A percentile compares a stretch with the other conserved stretches of the same genome.
These are phyloP conservation scores for Scaptomyza reducta DNA, from an alignment of 2,888 invertebrate species.

Conservation along the genomic window DNA sequence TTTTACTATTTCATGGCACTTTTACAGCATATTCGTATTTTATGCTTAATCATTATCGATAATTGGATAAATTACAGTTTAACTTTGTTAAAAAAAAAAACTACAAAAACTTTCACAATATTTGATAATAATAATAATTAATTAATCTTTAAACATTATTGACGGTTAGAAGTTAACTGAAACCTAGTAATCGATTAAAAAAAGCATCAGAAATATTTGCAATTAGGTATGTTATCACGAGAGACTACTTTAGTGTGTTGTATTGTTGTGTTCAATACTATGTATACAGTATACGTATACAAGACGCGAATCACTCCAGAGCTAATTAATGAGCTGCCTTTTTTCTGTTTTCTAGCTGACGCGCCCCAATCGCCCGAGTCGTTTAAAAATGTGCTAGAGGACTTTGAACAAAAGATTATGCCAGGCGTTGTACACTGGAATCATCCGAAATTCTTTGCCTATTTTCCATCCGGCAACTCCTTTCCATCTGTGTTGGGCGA, in stretches of 20 bases:
- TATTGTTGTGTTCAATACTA: neutral
- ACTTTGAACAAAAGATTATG: slow-evolving; percentile 92
- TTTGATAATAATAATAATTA: too few relatives aligned
- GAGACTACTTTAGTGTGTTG: slow-evolving; percentile 1
- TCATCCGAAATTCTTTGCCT: slow-evolving; percentile 96
- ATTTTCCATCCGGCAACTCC: slow-evolving; percentile 96
- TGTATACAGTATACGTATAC: neutral
- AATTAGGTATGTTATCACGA: neutral
- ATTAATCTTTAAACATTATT: too few relatives aligned
- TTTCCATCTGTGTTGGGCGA: slow-evolving; percentile 96
- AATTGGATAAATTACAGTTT: too few relatives aligned
- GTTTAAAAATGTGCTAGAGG: slow-evolving; percentile 90
- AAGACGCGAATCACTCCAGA: slow-evolving; percentile 9
- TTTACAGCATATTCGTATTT: too few relatives aligned
- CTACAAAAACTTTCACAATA: too few relatives aligned
- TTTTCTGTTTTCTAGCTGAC: slow-evolving; percentile 83
- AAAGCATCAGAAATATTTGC: too few relatives aligned
- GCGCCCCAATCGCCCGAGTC: slow-evolving; percentile 90
- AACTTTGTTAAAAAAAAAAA: too few relatives aligned
- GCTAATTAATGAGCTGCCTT: slow-evolving; percentile 28
- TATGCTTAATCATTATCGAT: too few relatives aligned
- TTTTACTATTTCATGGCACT: too few relatives aligned
- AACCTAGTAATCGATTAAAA: too few relatives aligned
- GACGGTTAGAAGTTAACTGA: too few relatives aligned
- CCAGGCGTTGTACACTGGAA: slow-evolving; percentile 96